Evolutionary conservation across 2,797 vertebrate genomes (phyloP).

Genomic region (Anguilla marmorata): DNA sequence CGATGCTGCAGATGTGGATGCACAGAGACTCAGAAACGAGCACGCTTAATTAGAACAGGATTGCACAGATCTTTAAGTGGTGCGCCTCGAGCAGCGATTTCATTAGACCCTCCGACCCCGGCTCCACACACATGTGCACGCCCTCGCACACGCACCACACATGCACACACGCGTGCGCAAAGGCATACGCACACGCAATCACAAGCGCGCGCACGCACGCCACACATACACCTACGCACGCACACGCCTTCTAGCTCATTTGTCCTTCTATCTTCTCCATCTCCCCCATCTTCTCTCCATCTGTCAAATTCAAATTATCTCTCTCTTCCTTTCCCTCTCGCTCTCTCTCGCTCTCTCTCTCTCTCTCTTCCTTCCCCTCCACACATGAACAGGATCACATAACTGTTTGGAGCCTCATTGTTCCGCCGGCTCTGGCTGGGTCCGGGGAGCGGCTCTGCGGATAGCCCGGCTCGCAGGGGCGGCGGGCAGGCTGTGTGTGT

Average conservation of each 20-base stretch:
- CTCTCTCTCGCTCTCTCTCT: neutral
- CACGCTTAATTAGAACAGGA: conserved; percentile 75
- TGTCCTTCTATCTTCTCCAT: no score
- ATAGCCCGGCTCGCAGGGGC: neutral
- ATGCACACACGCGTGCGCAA: neutral
- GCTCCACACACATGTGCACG: conserved; percentile 27
- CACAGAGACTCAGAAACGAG: conserved; percentile 20
- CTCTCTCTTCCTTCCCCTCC: conserved; percentile 31
- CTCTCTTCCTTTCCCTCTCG: neutral
- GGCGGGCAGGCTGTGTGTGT: conserved; percentile 37
- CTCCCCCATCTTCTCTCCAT: conserved; percentile 61
- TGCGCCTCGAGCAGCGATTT: conserved; percentile 72
- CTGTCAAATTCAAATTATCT: conserved; percentile 37
- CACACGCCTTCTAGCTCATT: neutral
- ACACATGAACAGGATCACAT: conserved; percentile 79
- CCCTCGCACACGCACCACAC: neutral
- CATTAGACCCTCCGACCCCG: conserved; percentile 45
- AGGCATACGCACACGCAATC: neutral
- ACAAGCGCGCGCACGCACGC: neutral
- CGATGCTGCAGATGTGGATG: conserved; percentile 26
- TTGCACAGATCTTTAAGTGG: conserved; percentile 77
- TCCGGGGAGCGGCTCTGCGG: conserved; percentile 83
- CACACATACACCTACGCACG: neutral
- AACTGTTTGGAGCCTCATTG: conserved; percentile 99
- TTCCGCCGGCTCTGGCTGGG: conserved; percentile 98